A percentile compares a stretch with the other conserved stretches of the same genome.
These are phyloP conservation scores for Arenaria interpres DNA, from an alignment of 2,113 vertebrate species.

Conservation along the genomic window DNA sequence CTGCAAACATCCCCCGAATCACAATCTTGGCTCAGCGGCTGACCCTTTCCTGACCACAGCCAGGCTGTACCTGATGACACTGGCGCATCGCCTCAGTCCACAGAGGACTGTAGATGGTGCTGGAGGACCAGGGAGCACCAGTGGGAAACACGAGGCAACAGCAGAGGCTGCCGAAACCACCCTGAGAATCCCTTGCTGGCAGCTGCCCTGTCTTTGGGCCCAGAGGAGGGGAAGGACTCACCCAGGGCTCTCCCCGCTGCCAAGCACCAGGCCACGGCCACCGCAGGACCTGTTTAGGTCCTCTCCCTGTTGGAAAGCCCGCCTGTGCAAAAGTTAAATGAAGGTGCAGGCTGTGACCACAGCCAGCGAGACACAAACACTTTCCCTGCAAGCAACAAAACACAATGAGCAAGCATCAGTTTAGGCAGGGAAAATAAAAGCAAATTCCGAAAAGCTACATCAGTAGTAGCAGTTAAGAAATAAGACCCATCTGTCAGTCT, in stretches of 20 bases:
- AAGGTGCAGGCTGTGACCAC: not conserved
- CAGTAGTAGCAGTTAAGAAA: not conserved
- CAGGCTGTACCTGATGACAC: not conserved
- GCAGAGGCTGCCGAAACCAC: not conserved
- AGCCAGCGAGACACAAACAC: accelerated
- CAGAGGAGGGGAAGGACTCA: not conserved
- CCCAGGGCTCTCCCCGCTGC: not conserved
- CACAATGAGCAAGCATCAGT: accelerated
- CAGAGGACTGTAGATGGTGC: conserved; percentile 23
- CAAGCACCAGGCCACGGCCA: not conserved
- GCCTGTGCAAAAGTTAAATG: accelerated
- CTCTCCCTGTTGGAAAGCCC: accelerated
- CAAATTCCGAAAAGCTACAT: not conserved
- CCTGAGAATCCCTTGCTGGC: accelerated
- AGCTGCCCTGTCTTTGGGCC: not conserved
- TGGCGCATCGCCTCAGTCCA: accelerated
- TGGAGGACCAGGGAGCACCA: not conserved
- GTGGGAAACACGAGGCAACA: accelerated
- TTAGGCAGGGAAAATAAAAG: not conserved
- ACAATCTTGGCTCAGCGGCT: accelerated
- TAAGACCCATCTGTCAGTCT: not conserved
- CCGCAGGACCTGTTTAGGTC: not conserved
- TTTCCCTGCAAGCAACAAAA: not conserved
- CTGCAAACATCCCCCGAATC: not conserved
- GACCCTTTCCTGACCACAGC: accelerated